Percentiles rank a stretch among this genome's conserved stretches.
Conservation (phyloP, 2,888 invertebrate species). For the Drosophila eohydei region DNA sequence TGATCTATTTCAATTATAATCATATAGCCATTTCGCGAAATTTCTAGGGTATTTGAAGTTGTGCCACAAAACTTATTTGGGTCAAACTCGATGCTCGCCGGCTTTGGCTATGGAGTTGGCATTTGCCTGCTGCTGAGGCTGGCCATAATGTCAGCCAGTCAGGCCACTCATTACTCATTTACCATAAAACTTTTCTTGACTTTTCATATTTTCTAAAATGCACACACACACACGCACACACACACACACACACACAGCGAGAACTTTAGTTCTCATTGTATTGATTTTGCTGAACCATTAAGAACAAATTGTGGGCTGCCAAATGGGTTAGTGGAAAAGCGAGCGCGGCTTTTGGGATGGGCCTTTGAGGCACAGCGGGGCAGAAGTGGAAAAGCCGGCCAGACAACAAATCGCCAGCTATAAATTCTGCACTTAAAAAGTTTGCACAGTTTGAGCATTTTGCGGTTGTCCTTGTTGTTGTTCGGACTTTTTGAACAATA, state of each 20-base stretch:
- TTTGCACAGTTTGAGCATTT: conserved; percentile 64
- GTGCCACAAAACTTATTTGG: conserved; percentile 17
- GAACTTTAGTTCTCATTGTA: conserved; percentile 39
- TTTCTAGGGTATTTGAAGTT: conserved; percentile 5
- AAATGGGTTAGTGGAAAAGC: conserved; percentile 25
- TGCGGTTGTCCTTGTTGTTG: conserved; percentile 28
- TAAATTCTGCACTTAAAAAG: conserved; percentile 79
- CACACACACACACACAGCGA: conserved; percentile 9
- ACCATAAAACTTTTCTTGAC: conserved; percentile 74
- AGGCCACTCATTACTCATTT: conserved; percentile 78
- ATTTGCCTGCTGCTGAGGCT: conserved; percentile 21
- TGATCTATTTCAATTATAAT: background rate
- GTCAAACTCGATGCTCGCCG: conserved; percentile 26
- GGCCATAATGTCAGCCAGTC: conserved; percentile 63
- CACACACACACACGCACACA: conserved; percentile 34
- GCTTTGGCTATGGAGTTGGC: conserved; percentile 12
- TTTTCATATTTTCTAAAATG: conserved; percentile 76
- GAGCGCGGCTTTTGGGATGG: background rate
- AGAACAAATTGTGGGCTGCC: conserved; percentile 52
- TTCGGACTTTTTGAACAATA: conserved; percentile 38
- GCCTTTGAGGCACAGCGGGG: background rate
- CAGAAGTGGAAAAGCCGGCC: conserved; percentile 40
- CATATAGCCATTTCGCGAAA: background rate
- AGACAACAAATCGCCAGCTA: conserved; percentile 76
- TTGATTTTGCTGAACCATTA: conserved; percentile 74